Percentiles rank a stretch among this genome's conserved stretches.
phyloP scores from a whole-genome alignment of 2,797 vertebrate genomes.

The Arnoldichthys spilopterus region DNA sequence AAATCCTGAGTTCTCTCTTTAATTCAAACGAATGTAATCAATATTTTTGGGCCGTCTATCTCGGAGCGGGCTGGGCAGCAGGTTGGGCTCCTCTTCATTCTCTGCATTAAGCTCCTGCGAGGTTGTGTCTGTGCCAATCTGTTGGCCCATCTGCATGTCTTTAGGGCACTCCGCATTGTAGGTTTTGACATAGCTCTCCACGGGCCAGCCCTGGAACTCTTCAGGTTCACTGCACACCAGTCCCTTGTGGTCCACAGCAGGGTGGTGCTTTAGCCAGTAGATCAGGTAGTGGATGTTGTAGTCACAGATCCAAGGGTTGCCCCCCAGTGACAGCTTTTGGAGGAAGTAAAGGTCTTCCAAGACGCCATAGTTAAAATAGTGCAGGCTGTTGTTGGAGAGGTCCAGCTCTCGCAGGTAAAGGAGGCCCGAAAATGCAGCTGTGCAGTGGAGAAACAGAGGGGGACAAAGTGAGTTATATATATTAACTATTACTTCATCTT shows the following conservation, averaged over 20 bases:
- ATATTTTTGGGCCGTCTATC: slow-evolving; percentile 64
- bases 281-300: slow-evolving; percentile 98
- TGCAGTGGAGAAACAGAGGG: slow-evolving; percentile 13
- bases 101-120: slow-evolving; percentile 77
- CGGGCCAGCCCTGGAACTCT: slow-evolving; percentile 92
- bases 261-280: slow-evolving; percentile 97
- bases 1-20: slow-evolving; percentile 46
- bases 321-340: slow-evolving; percentile 84
- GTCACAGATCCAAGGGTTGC: slow-evolving; percentile 97
- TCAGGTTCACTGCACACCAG: slow-evolving; percentile 86
- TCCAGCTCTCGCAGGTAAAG: slow-evolving; percentile 91
- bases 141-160: slow-evolving; percentile 80
- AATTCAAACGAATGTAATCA: slow-evolving; percentile 78
- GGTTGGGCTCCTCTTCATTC: slow-evolving; percentile 73
- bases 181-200: slow-evolving; percentile 92
- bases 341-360: slow-evolving; percentile 96
- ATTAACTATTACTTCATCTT: not conserved
- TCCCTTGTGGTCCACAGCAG: slow-evolving; percentile 84
- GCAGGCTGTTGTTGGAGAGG: slow-evolving; percentile 92
- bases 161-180: slow-evolving; percentile 96
- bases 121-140: slow-evolving; percentile 62
- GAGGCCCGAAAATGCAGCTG: slow-evolving; percentile 92
- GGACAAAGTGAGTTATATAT: not conserved
- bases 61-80: slow-evolving; percentile 65
- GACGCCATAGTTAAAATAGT: slow-evolving; percentile 91